Evolutionary conservation across 2,113 vertebrate genomes (phyloP).

Genomic region (Zapornia atra): DNA sequence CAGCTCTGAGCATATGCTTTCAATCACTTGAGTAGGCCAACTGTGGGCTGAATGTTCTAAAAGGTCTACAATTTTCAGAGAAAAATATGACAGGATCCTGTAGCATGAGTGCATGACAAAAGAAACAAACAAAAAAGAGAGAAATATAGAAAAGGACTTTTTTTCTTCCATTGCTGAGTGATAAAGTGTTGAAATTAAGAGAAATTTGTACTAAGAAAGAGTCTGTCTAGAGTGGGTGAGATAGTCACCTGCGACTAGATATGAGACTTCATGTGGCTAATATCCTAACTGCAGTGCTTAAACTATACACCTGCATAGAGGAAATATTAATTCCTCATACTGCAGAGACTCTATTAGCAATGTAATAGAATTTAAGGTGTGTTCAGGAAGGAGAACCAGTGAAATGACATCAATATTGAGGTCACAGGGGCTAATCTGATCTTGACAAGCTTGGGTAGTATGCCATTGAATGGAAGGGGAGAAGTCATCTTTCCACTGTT

Average conservation of each 20-base stretch:
- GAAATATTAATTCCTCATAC: not conserved
- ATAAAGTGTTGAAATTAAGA: not conserved
- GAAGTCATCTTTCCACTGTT: not conserved
- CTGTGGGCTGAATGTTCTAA: not conserved
- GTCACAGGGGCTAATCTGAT: not conserved
- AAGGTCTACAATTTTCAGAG: not conserved
- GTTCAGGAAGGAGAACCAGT: not conserved
- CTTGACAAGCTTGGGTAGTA: not conserved
- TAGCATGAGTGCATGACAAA: not conserved
- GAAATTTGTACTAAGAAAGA: not conserved
- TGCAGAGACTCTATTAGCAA: not conserved
- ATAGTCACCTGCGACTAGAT: not conserved
- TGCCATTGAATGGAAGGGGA: not conserved
- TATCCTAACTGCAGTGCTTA: not conserved
- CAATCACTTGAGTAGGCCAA: not conserved
- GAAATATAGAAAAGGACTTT: not conserved
- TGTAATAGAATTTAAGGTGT: not conserved
- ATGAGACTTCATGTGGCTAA: not conserved
- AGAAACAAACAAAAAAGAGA: not conserved
- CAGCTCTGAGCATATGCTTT: not conserved
- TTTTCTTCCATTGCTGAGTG: not conserved
- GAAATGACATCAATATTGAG: not conserved
- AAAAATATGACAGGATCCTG: not conserved
- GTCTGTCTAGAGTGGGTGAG: not conserved
- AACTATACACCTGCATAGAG: not conserved